Percentiles rank a stretch among this genome's conserved stretches.
Evolutionary conservation across 2,113 vertebrate genomes (phyloP).

Genomic region (Jaculus jaculus): DNA sequence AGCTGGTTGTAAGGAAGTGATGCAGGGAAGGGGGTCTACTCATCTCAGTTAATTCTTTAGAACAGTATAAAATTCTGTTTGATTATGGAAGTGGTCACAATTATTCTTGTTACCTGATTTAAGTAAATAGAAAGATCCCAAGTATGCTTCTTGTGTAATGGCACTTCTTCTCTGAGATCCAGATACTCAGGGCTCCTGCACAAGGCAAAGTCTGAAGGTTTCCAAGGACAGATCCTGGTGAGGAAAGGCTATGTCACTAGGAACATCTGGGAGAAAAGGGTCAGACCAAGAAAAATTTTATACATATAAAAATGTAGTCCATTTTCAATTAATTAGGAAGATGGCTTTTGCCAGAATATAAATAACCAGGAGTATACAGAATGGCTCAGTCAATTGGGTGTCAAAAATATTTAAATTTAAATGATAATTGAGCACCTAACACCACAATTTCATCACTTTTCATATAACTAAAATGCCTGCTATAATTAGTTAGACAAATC

Average conservation of each 20-base stretch:
- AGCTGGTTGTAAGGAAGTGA: neutral
- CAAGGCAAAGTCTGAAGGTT: conserved; percentile 15
- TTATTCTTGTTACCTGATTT: conserved; percentile 39
- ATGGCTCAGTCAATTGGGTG: neutral
- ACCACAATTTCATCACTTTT: neutral
- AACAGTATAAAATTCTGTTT: neutral
- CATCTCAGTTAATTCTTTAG: neutral
- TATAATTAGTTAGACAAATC: conserved; percentile 19
- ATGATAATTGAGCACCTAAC: conserved; percentile 46
- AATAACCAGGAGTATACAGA: conserved; percentile 32
- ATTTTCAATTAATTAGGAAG: conserved; percentile 43
- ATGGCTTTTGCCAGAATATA: conserved; percentile 2
- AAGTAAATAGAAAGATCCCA: conserved; percentile 11
- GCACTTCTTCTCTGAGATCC: neutral
- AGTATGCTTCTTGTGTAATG: neutral
- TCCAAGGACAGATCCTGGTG: conserved; percentile 11
- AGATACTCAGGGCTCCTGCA: neutral
- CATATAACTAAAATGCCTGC: conserved; percentile 2
- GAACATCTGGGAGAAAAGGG: neutral
- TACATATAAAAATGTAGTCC: conserved; percentile 43
- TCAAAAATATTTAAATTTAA: conserved; percentile 56
- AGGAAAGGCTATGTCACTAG: conserved; percentile 4
- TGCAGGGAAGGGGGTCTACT: neutral
- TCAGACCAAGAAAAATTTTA: neutral
- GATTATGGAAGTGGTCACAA: neutral